Base-by-base conservation (phyloP, 2,113 vertebrate genomes). In the Aspidoscelis tigris region DNA sequence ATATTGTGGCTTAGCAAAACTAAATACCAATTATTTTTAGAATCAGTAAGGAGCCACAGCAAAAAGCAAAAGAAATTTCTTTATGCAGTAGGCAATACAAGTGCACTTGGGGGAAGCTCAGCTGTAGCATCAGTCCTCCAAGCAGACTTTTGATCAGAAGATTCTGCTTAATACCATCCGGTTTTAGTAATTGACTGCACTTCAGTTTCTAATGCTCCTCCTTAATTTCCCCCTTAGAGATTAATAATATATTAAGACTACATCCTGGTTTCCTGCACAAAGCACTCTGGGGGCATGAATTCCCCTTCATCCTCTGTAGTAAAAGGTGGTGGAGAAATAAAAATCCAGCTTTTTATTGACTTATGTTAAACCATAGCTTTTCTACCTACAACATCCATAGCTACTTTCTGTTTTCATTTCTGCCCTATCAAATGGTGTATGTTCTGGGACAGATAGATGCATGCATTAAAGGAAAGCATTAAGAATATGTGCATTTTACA, bases 271-370 rank as follows among this genome's bases (percentile, higher is more conserved):
- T 93, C 91, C 91, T 89, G 81, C 58, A 76, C 90, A 89, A 91
- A 93, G 89, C 93, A 91, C 94, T 87, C 93, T 88, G 84, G 92
- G 90, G 90, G 91, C 75, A 87, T 80, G 84, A 91, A 84, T 89
- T 92, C 89, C 89, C 89, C 7, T 0, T 84, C 90, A 80, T 91
- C 90, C 90, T 90, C 79, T 70, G 55, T 64, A 87, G 84, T 70
- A 86, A 91, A 89, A 86, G 76, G 47, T 68, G 86, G 85, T 88
- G 91, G 72, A 86, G 89, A 92, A 92, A 80, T 39, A 74, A 80
- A 39, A 39, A 66, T 80, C 86, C 81, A 85, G 43, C 3, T 65
- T 24, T 18, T 18, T 39, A 84, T 78, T 73, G 69, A 66, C 58
- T 65, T 72, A 64, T 58, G 21, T 53, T 43, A 69, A 84, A 18